Base-by-base conservation (phyloP, 1,140 invertebrate species). In the Hylaeus volcanicus region DNA sequence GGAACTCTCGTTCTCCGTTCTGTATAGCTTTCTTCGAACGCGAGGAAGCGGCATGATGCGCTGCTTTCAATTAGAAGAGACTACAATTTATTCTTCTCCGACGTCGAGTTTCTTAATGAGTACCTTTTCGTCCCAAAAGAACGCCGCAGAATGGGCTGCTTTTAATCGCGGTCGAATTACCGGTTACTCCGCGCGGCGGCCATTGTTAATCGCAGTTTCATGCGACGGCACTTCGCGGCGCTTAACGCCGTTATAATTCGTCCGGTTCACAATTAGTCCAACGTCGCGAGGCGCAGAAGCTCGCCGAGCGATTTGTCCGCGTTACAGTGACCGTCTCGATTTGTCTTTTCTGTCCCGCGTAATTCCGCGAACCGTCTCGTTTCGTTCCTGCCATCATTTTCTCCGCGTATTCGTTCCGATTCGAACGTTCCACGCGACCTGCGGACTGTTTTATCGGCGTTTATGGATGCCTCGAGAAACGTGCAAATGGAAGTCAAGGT, bases 141-240 rank as follows among this genome's bases (percentile, higher is more conserved):
- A 58, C 5, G 56, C 15, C 56, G 15, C 2, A 15, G 5, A 15
- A 5, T 45, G 73, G 39, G 48, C 26, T 45, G 11, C 51, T 26
- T 75, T 66, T 75, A 75, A 75, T 65, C 74, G 74, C 51, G 74
- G 63, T 56, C 63, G 41, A 56, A 66, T 66, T 66, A 75, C n/a
- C 74, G 51, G 63, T 75, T 75, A 75, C 58, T 51, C n/a, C 48
- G 6, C 3, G 45, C 14, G 37, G 41, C 2, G 5, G 26, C 1
- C 70, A 64, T 66, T 75, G 74, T 75, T 75, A 75, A 75, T 75
- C 74, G 63, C 12, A 56, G 63, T 68, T 75, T 75, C 74, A 55
- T 51, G 74, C 63, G 63, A 6, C 5, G 53, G 75, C 55, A 70
- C 60, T 60, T 60, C 55, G 26, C 66, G 45, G 37, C 26, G 56